Conservation (phyloP, 2,797 vertebrate species). For the Emys orbicularis region DNA sequence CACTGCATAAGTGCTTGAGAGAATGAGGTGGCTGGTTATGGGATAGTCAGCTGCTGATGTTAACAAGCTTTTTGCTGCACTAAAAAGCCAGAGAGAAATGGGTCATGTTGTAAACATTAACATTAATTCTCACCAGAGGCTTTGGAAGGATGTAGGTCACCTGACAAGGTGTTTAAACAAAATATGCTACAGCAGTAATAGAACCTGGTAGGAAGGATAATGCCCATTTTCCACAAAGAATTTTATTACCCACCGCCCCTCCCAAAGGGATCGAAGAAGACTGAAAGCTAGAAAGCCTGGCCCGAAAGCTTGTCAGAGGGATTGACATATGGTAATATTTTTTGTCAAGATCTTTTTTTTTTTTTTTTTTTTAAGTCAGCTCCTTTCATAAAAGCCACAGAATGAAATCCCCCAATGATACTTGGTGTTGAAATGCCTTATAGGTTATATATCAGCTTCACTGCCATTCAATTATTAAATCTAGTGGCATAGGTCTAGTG, state of each 20-base stretch:
- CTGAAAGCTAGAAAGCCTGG: background rate
- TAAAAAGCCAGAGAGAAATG: constrained; percentile 17
- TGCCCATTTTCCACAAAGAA: background rate
- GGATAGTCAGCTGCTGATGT: constrained; percentile 38
- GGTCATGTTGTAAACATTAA: constrained; percentile 26
- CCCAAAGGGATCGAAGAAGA: background rate
- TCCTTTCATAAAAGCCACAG: background rate
- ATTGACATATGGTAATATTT: background rate
- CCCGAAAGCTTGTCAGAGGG: background rate
- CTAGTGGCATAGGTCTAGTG: background rate
- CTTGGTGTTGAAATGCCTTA: background rate
- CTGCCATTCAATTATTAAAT: background rate
- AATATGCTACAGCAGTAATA: constrained; percentile 9
- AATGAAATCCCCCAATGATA: background rate
- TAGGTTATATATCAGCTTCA: background rate
- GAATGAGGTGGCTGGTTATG: background rate
- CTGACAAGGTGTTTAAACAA: constrained; percentile 20
- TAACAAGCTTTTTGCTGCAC: constrained; percentile 10
- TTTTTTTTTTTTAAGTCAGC: background rate
- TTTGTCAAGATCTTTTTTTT: background rate
- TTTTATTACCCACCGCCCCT: background rate
- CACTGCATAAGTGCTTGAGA: background rate
- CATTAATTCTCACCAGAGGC: constrained; percentile 25
- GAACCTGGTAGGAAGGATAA: constrained; percentile 17
- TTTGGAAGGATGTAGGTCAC: constrained; percentile 28